Conservation (phyloP, 2,797 vertebrate genomes). For the Sitta carolinensis region DNA sequence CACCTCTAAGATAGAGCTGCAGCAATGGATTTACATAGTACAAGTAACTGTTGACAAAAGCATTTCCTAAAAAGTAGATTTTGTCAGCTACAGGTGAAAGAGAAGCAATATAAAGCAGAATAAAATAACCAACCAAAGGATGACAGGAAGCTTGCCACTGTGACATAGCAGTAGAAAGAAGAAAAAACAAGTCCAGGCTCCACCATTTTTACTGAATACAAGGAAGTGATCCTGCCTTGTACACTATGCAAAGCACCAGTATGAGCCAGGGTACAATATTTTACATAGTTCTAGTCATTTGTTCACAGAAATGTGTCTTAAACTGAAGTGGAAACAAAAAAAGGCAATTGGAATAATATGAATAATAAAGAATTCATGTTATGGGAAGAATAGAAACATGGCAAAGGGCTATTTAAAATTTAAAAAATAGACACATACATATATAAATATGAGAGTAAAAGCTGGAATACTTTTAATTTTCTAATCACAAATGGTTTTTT, state of each 20-base stretch:
- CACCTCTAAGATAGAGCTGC: background rate
- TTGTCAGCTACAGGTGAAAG: background rate
- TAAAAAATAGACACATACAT: background rate
- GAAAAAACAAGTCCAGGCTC: background rate
- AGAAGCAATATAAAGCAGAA: background rate
- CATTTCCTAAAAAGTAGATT: background rate
- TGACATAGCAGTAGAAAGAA: background rate
- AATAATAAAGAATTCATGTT: background rate
- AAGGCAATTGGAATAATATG: background rate
- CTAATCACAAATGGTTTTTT: background rate
- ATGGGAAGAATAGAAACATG: background rate
- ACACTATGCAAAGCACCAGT: background rate
- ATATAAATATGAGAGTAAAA: background rate
- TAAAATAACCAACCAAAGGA: background rate
- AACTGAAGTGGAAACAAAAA: background rate
- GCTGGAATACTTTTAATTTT: background rate
- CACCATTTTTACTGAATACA: background rate
- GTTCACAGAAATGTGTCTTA: background rate
- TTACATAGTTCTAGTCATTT: background rate
- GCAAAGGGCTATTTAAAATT: background rate
- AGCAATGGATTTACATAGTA: background rate
- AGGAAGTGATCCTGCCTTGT: background rate
- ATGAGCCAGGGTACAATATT: background rate
- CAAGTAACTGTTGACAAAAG: background rate
- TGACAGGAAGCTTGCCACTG: background rate